Base-by-base conservation (phyloP, 2,888 invertebrate genomes). In the Platerodrilus igneus region DNA sequence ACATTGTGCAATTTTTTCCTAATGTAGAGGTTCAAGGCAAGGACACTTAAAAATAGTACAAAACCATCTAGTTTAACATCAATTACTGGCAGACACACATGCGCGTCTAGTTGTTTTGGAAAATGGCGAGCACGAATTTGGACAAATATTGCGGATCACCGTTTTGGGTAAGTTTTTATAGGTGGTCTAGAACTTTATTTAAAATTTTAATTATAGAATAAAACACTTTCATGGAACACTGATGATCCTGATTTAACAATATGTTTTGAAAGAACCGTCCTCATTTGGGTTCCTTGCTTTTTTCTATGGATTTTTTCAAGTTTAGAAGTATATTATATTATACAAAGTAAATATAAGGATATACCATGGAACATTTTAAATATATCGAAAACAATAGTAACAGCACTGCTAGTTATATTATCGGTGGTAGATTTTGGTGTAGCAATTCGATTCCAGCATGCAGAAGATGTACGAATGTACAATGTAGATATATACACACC, bases 241-340 rank as follows among this genome's bases (percentile, higher is more conserved):
- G 72, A 78, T 4, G 76, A 82, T 66, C 96, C 68, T 34, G 84
- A 89, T 62, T 75, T 96, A 52, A 89, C 95, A 47, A 77, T 77
- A 62, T 97, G 96, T 68, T 94, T 96, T 68, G 86, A 94, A 69
- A 84, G 86, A 65, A 94, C 95, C 1, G 82, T 87, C 1, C 69
- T 96, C 16, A 75, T 91, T 31, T 97, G 95, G 94, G 69, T 79
- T 19, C 95, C 96, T 1, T 90, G 91, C 66, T 73, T 77, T 32
- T 89, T 88, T 65, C 71, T 93, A 9, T 92, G 90, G 88, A 52
- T 79, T 1, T 80, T 86, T 55, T 73, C 84, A 3, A 70, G 81
- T 20, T 70, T 91, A 49, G 90, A 91, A 58, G 72, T 79, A 44
- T 85, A 77, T 63, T 87, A 88, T 60, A 77, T 88, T 51, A 63